Conservation (phyloP, 2,113 vertebrate genomes). For the Poeciliopsis turrubarensis region DNA sequence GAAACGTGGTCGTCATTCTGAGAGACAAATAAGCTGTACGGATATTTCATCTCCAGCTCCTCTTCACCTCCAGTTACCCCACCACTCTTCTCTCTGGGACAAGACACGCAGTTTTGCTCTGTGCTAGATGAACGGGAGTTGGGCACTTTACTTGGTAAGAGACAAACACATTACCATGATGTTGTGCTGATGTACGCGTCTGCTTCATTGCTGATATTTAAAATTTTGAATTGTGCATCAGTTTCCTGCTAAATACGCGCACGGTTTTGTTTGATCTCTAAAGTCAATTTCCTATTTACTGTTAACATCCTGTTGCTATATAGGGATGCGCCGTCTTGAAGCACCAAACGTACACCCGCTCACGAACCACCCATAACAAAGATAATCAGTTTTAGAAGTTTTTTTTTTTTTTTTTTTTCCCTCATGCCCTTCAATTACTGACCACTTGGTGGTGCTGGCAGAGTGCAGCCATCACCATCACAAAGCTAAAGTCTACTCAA, state of each 20-base stretch:
- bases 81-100: slow-evolving; percentile 55
- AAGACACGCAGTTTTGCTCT: slow-evolving; percentile 58
- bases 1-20: slow-evolving; percentile 17
- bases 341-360: neutral
- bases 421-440: slow-evolving; percentile 12
- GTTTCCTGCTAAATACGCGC: neutral
- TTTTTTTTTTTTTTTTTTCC: slow-evolving; percentile 25
- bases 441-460: slow-evolving; percentile 80
- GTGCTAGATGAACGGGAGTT: slow-evolving; percentile 77
- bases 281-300: neutral
- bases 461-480: slow-evolving; percentile 48
- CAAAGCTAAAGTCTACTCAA: slow-evolving; percentile 1
- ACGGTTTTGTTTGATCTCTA: neutral
- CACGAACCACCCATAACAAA: slow-evolving; percentile 5
- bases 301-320: neutral
- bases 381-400: slow-evolving; percentile 66
- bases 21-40: slow-evolving; percentile 39
- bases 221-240: neutral
- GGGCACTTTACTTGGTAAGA: slow-evolving; percentile 77
- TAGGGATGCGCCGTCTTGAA: neutral
- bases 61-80: slow-evolving; percentile 14
- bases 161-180: neutral
- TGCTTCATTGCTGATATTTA: neutral
- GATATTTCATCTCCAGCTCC: slow-evolving; percentile 60
- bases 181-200: neutral